Evolutionary conservation across 2,888 invertebrate species (phyloP), one percentile per base, ranked within the genome.

Genomic region (Allolobophora icterica): DNA sequence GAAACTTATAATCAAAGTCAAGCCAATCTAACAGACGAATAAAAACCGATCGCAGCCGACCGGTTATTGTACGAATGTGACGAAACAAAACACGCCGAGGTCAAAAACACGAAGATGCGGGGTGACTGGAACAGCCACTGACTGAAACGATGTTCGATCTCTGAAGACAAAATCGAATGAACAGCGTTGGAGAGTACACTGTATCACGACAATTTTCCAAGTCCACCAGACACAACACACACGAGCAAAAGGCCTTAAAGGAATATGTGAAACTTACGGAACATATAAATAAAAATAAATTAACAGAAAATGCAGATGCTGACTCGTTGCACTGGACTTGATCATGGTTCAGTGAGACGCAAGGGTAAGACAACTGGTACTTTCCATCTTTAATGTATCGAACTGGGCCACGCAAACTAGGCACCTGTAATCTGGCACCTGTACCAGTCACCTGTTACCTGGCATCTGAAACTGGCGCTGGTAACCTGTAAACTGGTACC

Each of bases 231-330:
- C 71, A 71, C 5, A 3, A 71, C n/a, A 11, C n/a, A 71, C 1
- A n/a, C 17, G n/a, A 71, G 30, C 30, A 71, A 71, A n/a, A 71
- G 71, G 30, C 71, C 71, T 71, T 71, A n/a, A 71, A 30, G 6
- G 71, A 71, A 71, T 71, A 71, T 13, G n/a, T n/a, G n/a, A n/a
- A 71, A 71, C 71, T 71, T n/a, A 71, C 11, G 71, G 71, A 30
- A 71, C 71, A 71, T n/a, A 71, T 71, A 71, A 71, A 71, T 71
- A 71, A n/a, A 71, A 71, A 71, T 71, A 71, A 71, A 71, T 71
- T 71, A 71, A 71, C 71, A 71, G n/a, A 71, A n/a, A 71, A 71
- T 71, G 71, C 71, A 71, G 11, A 71, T 6, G 1, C 30, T 71
- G 71, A 71, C 71, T 71, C 17, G n/a, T n/a, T 11, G 71, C 8